Conservation (phyloP, 2,888 invertebrate species). For the Lithophane ornitopus region DNA sequence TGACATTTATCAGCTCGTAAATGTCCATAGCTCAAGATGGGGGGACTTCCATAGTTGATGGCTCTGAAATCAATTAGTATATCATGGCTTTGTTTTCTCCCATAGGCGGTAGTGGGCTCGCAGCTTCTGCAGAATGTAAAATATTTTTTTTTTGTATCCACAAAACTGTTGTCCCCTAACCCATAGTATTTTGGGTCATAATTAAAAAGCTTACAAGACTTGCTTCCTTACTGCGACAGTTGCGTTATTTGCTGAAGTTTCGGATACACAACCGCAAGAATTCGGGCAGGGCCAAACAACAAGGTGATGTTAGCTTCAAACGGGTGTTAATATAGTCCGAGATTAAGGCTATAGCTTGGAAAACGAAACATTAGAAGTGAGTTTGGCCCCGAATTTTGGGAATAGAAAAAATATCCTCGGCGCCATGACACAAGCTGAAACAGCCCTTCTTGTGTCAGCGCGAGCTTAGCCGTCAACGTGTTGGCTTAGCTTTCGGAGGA, state of each 20-base stretch:
- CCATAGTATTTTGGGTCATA: neutral
- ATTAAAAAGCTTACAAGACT: neutral
- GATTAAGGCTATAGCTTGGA: neutral
- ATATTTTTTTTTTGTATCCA: neutral
- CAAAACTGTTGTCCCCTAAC: neutral
- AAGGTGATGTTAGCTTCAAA: too few relatives aligned
- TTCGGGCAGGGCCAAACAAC: neutral
- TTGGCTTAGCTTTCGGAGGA: constrained; percentile 37
- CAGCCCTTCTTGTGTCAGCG: constrained; percentile 37
- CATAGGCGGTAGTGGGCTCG: neutral
- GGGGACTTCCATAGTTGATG: neutral
- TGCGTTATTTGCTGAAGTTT: neutral
- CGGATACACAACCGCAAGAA: neutral
- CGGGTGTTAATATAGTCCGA: neutral
- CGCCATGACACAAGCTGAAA: constrained; percentile 15
- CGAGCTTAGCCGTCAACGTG: constrained; percentile 37
- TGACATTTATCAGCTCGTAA: constrained; percentile 8
- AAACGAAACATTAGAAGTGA: neutral
- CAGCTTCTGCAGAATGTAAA: neutral
- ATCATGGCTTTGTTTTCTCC: neutral
- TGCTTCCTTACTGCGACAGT: too few relatives aligned
- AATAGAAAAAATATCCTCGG: neutral
- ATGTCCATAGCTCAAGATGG: neutral
- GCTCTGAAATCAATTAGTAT: neutral
- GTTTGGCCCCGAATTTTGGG: neutral